phyloP scores from a whole-genome alignment of 2,113 vertebrate species.

The Microcebus lehilahytsara region DNA sequence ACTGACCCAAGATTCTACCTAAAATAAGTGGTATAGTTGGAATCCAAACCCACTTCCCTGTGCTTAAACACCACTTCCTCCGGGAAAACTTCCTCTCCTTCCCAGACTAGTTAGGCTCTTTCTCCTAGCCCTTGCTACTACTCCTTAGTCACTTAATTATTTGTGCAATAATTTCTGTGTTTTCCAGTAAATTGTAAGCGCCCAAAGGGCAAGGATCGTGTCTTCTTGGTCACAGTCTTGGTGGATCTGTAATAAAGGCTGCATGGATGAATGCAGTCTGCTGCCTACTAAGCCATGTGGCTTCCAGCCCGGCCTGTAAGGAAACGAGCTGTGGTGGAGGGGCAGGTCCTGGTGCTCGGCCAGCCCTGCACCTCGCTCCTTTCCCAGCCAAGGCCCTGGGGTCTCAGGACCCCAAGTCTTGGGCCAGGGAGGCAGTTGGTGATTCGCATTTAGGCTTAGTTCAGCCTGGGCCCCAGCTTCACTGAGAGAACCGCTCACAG shows the following conservation, averaged over 20 bases:
- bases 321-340: not conserved
- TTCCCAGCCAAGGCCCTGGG: not conserved
- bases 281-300: not conserved
- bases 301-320: not conserved
- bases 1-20: not conserved
- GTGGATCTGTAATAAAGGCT: not conserved
- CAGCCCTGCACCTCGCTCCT: not conserved
- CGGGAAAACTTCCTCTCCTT: not conserved
- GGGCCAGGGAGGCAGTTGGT: not conserved
- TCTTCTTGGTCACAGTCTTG: not conserved
- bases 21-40: not conserved
- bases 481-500: not conserved
- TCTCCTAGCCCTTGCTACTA: not conserved
- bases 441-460: not conserved
- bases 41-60: not conserved
- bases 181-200: not conserved
- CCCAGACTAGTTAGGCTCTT: not conserved
- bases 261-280: rapidly evolving
- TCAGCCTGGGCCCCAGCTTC: not conserved
- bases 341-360: not conserved
- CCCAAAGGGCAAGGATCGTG: not conserved
- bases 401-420: not conserved
- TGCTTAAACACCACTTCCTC: not conserved
- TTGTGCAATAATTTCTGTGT: not conserved
- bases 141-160: not conserved